These are phyloP conservation scores for Ophioninae sp. DNA, from an alignment of 2,888 invertebrate species.

Conservation along the genomic window DNA sequence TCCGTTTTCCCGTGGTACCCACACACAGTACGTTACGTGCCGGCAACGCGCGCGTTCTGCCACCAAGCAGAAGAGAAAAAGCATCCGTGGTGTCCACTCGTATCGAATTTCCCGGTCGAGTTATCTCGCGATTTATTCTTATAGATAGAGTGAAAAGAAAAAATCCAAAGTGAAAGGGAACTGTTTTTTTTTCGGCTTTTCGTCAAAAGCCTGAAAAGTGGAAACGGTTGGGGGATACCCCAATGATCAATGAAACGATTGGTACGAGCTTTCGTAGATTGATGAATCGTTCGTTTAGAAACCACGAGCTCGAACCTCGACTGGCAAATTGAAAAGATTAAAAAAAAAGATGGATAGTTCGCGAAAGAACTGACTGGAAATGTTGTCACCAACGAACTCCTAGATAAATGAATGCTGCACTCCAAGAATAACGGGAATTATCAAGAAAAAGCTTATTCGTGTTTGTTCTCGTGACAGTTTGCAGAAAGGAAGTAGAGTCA, in stretches of 20 bases:
- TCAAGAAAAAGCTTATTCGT: conserved; percentile 12
- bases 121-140: not conserved
- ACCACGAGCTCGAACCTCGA: not conserved
- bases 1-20: conserved; percentile 32
- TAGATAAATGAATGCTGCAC: conserved; percentile 17
- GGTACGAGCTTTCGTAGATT: not conserved
- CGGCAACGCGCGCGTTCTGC: conserved; percentile 61
- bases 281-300: not conserved
- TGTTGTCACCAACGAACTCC: not conserved
- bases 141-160: not conserved
- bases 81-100: conserved; percentile 22
- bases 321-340: not conserved
- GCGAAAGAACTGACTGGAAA: not conserved
- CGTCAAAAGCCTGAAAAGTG: not conserved
- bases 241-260: not conserved
- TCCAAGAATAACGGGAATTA: not conserved
- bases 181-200: not conserved
- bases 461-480: conserved; percentile 47
- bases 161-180: not conserved
- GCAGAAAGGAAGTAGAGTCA: conserved; percentile 36
- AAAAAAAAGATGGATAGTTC: not conserved
- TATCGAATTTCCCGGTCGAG: conserved; percentile 15
- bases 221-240: not conserved
- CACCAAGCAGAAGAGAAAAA: conserved; percentile 42
- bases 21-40: conserved; percentile 64